A percentile compares a stretch with the other conserved stretches of the same genome.
Evolutionary conservation across 2,113 vertebrate genomes (phyloP).

Genomic region (Lagopus leucura): DNA sequence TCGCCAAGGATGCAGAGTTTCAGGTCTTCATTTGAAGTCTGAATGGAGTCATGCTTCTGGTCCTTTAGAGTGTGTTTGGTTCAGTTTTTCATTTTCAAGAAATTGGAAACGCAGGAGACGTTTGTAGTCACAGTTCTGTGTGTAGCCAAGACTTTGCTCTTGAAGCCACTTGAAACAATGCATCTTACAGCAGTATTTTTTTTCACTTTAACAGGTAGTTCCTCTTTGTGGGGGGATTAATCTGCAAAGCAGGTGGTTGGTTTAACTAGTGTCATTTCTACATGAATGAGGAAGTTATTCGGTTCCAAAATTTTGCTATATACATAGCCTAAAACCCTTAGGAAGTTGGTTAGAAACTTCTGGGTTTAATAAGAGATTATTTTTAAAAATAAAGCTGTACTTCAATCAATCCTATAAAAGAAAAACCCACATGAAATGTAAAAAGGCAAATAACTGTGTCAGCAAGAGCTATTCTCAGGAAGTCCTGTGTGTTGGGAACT

Average conservation of each 20-base stretch:
- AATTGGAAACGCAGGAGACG: not conserved
- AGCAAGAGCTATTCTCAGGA: slow-evolving; percentile 17
- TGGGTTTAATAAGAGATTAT: not conserved
- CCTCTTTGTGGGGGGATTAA: not conserved
- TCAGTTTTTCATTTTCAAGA: not conserved
- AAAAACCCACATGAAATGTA: not conserved
- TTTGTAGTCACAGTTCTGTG: not conserved
- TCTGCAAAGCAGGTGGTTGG: not conserved
- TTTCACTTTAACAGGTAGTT: not conserved
- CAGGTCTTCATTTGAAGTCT: not conserved
- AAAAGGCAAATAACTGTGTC: not conserved
- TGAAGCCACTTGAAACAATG: not conserved
- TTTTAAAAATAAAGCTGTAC: not conserved
- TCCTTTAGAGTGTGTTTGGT: not conserved
- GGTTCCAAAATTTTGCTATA: not conserved
- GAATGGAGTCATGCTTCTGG: not conserved
- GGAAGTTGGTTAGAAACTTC: not conserved
- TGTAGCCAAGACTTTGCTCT: not conserved
- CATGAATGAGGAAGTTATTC: not conserved
- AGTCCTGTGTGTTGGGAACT: not conserved
- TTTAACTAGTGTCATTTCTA: not conserved
- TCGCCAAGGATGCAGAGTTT: not conserved
- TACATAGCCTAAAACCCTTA: not conserved
- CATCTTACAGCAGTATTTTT: not conserved
- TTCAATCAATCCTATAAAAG: not conserved